Conservation (phyloP, 2,797 vertebrate genomes). For the Pampus argenteus region DNA sequence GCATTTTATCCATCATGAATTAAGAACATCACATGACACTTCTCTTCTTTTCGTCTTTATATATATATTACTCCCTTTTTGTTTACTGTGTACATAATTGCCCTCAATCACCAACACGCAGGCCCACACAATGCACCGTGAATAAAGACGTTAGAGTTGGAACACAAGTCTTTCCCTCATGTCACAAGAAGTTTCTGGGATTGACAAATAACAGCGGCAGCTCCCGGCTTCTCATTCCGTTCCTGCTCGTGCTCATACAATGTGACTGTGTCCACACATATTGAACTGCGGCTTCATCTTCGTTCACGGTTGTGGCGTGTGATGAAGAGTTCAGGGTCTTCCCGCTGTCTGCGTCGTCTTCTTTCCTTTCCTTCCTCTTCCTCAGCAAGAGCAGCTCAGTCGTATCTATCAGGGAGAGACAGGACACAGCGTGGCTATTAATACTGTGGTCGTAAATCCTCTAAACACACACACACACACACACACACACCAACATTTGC, state of each 20-base stretch:
- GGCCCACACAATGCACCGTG: not conserved
- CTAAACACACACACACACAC: conserved; percentile 7
- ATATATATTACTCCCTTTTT: not conserved
- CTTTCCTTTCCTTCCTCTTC: conserved; percentile 21
- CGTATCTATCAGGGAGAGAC: conserved; percentile 52
- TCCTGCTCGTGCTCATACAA: not conserved
- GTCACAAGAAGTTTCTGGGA: conserved; percentile 7
- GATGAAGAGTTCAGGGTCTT: conserved; percentile 12
- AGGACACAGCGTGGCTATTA: conserved; percentile 50
- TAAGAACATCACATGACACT: conserved; percentile 11
- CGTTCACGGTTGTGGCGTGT: not conserved
- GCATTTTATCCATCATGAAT: not conserved
- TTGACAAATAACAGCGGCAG: conserved; percentile 11
- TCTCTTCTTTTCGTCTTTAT: not conserved
- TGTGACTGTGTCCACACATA: not conserved
- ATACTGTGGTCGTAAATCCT: conserved; percentile 45
- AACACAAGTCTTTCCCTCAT: not conserved
- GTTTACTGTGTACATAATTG: not conserved
- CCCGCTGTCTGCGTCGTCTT: not conserved
- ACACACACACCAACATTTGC: conserved; percentile 4
- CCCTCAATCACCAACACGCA: conserved; percentile 5
- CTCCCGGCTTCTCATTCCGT: not conserved
- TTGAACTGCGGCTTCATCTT: conserved; percentile 1
- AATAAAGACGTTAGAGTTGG: not conserved
- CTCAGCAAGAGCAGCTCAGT: conserved; percentile 12